phyloP scores from a whole-genome alignment of 2,113 vertebrate genomes.

The Ceratotherium simum region DNA sequence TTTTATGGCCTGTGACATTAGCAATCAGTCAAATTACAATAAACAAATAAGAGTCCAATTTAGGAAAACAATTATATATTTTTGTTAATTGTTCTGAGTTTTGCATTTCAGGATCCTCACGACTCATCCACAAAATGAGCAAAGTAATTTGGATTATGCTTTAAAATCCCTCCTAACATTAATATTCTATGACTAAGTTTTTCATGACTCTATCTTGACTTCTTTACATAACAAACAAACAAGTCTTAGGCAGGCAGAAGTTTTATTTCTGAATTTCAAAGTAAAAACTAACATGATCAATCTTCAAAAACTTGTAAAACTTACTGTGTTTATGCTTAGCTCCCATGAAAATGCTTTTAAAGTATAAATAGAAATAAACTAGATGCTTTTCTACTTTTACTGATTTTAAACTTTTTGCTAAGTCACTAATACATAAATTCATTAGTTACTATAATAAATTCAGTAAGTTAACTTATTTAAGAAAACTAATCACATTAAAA shows the following conservation, averaged over 20 bases:
- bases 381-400: not conserved
- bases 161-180: not conserved
- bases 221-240: not conserved
- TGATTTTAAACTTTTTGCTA: not conserved
- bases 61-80: not conserved
- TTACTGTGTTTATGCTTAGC: not conserved
- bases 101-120: not conserved
- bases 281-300: not conserved
- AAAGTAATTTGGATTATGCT: not conserved
- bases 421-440: not conserved
- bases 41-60: not conserved
- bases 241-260: not conserved
- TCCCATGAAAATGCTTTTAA: not conserved
- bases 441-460: not conserved
- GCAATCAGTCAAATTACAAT: not conserved
- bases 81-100: not conserved
- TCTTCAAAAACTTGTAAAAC: conserved; percentile 32
- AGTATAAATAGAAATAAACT: not conserved
- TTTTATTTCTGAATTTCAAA: conserved; percentile 34
- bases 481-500: conserved; percentile 32
- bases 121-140: not conserved
- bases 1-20: not conserved
- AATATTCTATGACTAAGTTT: not conserved
- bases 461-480: not conserved
- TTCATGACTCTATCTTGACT: not conserved